A percentile compares a stretch with the other conserved stretches of the same genome.
phyloP scores from a whole-genome alignment of 2,888 invertebrate species.

The Andricus curvator region DNA sequence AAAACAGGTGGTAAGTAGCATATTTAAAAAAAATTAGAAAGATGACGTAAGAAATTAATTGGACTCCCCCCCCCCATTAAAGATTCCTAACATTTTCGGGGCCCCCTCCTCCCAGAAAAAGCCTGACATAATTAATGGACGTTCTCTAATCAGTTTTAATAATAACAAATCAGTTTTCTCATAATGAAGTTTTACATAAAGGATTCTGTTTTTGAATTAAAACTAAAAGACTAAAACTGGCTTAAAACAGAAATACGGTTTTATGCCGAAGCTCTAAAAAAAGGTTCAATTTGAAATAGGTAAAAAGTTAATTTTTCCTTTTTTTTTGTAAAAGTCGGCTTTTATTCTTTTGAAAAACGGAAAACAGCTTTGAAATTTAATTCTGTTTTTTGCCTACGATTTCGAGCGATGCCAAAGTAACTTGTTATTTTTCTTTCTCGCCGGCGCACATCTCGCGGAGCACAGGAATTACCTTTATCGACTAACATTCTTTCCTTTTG shows the following conservation, averaged over 20 bases:
- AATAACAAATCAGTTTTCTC: too few relatives aligned
- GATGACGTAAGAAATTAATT: too few relatives aligned
- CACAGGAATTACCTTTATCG: slow-evolving; percentile 25
- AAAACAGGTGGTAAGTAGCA: too few relatives aligned
- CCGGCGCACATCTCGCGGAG: background rate
- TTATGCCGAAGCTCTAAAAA: background rate
- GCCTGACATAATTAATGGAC: too few relatives aligned
- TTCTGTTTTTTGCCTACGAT: background rate
- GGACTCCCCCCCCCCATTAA: too few relatives aligned
- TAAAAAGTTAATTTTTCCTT: background rate
- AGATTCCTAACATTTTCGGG: too few relatives aligned
- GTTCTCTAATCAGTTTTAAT: too few relatives aligned
- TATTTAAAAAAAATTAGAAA: too few relatives aligned
- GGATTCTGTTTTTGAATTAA: too few relatives aligned
- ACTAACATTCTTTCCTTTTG: slow-evolving; percentile 18
- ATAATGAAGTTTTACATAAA: too few relatives aligned
- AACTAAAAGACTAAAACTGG: too few relatives aligned
- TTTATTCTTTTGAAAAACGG: background rate
- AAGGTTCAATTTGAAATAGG: background rate
- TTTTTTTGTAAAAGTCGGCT: background rate
- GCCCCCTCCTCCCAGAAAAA: too few relatives aligned
- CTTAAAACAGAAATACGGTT: background rate
- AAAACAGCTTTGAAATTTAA: background rate
- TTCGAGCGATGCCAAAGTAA: background rate
- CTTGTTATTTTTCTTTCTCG: background rate